Evolutionary conservation across 2,113 vertebrate genomes (phyloP).

Genomic region (Nyctibius bracteatus): DNA sequence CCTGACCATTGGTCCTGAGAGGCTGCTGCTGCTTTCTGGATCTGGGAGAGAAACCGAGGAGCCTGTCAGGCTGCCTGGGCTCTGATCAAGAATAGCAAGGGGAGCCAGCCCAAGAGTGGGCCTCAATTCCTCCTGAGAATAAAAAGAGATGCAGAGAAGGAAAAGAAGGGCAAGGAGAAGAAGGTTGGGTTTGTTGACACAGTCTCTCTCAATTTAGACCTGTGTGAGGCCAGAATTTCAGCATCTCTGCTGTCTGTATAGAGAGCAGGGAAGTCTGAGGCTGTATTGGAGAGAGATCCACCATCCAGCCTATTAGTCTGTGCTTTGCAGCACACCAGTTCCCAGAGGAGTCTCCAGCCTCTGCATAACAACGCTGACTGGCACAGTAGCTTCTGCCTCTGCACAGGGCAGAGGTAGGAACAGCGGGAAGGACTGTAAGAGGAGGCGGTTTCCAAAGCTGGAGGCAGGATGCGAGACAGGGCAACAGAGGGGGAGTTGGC

Average conservation of each 20-base stretch:
- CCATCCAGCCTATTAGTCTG: background rate
- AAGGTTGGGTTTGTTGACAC: background rate
- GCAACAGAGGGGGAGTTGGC: background rate
- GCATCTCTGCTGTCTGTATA: background rate
- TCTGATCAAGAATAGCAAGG: background rate
- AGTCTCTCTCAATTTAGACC: background rate
- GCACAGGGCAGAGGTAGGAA: background rate
- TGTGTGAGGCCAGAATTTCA: background rate
- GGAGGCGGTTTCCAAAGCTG: background rate
- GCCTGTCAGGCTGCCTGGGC: background rate
- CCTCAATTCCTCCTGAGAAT: background rate
- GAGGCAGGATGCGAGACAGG: background rate
- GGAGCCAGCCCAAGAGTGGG: background rate
- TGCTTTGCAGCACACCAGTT: background rate
- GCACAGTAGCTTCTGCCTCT: background rate
- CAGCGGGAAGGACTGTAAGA: background rate
- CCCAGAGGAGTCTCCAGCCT: background rate
- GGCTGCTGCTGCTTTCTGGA: background rate
- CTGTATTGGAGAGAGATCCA: background rate
- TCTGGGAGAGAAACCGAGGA: background rate
- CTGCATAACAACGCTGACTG: fast-evolving
- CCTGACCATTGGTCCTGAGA: background rate
- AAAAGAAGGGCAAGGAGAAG: background rate
- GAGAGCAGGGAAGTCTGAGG: background rate
- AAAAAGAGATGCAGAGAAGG: background rate